Evolutionary conservation across 1,140 invertebrate species (phyloP).

Genomic region (Branchinecta lynchi): DNA sequence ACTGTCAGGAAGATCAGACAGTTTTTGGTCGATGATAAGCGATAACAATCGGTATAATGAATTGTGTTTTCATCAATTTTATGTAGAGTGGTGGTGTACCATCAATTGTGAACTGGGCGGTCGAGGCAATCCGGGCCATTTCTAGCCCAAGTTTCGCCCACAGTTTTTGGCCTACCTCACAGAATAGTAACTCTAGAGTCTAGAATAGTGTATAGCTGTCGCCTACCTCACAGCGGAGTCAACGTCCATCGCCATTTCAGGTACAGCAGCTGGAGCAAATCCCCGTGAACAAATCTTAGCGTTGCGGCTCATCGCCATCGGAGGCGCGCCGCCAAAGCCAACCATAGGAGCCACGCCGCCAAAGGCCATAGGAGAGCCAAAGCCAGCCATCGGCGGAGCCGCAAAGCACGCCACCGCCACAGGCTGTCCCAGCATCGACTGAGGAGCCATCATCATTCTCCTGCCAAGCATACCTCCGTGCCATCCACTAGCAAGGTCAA

Average conservation of each 20-base stretch:
- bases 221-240: neutral
- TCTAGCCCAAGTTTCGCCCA: too few species aligned
- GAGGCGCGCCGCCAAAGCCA: neutral
- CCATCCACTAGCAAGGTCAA: conserved; percentile 24
- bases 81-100: too few species aligned
- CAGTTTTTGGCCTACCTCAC: too few species aligned
- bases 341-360: neutral
- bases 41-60: too few species aligned
- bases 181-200: too few species aligned
- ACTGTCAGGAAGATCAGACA: too few species aligned
- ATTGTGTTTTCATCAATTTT: too few species aligned
- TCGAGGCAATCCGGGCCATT: too few species aligned
- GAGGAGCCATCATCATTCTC: neutral
- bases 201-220: neutral
- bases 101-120: too few species aligned
- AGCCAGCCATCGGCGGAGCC: neutral
- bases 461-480: conserved; percentile 16
- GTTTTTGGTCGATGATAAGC: too few species aligned
- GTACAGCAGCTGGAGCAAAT: neutral
- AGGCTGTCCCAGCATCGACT: neutral
- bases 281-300: neutral
- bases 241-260: conserved; percentile 15
- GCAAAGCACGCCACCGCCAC: neutral
- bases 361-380: neutral
- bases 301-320: neutral